A percentile compares a stretch with the other conserved stretches of the same genome.
Evolutionary conservation across 1,140 invertebrate species (phyloP).

Genomic region (Carcinoscorpius rotundicauda): DNA sequence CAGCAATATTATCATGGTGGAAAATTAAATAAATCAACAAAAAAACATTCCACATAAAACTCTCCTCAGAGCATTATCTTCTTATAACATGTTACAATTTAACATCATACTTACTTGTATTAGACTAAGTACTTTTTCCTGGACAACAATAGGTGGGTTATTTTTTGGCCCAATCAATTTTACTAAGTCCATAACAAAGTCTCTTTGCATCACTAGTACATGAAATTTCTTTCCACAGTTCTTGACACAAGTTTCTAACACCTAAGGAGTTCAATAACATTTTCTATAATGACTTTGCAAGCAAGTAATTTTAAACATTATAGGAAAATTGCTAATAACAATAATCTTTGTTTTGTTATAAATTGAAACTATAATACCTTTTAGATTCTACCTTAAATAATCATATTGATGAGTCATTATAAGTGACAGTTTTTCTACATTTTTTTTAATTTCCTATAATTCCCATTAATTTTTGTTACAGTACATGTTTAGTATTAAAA

Average conservation of each 20-base stretch:
- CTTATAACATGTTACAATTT: too few relatives aligned
- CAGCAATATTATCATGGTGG: too few relatives aligned
- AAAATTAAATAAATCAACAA: too few relatives aligned
- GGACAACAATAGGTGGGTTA: constrained; percentile 85
- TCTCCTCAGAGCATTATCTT: too few relatives aligned
- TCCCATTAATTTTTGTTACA: too few relatives aligned
- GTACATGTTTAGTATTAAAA: too few relatives aligned
- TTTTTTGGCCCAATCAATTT: constrained; percentile 87
- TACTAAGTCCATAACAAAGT: constrained; percentile 82
- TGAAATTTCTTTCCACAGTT: constrained; percentile 94
- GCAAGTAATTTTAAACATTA: background rate
- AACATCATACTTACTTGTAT: constrained; percentile 4
- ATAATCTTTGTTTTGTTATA: background rate
- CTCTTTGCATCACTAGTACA: constrained; percentile 79
- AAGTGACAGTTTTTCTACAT: too few relatives aligned
- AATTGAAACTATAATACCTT: background rate
- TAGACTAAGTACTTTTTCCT: constrained; percentile 68
- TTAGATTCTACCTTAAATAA: background rate
- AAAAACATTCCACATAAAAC: too few relatives aligned
- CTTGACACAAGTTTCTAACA: constrained; percentile 95
- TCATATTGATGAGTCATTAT: background rate
- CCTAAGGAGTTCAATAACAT: constrained; percentile 33
- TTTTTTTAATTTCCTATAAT: too few relatives aligned
- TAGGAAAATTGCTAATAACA: background rate
- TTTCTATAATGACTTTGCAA: background rate